phyloP scores from a whole-genome alignment of 92 coral and sea anemone genomes.

The Epizoanthus fatuus region DNA sequence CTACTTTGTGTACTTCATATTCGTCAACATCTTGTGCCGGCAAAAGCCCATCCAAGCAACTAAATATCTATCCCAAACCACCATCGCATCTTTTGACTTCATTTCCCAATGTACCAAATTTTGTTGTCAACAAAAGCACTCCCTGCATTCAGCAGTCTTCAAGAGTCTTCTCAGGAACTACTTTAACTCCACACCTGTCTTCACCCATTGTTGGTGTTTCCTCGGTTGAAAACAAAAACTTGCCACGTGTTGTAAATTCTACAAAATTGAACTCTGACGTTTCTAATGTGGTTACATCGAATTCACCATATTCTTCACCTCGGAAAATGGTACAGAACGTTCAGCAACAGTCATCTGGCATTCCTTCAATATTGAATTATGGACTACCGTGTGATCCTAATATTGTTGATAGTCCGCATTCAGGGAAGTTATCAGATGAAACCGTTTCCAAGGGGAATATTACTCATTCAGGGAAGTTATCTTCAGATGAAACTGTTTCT shows the following conservation, averaged over 20 bases:
- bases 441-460: neutral
- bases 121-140: conserved; percentile 40
- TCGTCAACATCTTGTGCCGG: neutral
- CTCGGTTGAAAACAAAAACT: neutral
- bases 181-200: neutral
- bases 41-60: conserved; percentile 1
- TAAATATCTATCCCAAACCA: conserved; percentile 33
- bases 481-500: conserved; percentile 5
- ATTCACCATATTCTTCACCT: conserved; percentile 80
- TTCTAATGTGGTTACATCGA: conserved; percentile 35
- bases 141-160: conserved; percentile 34
- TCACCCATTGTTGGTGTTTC: neutral
- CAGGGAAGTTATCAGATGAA: conserved; percentile 11
- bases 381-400: conserved; percentile 12
- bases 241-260: conserved; percentile 4
- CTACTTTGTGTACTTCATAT: conserved; percentile 4
- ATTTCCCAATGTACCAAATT: conserved; percentile 8
- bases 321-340: conserved; percentile 67
- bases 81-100: conserved; percentile 10
- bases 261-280: conserved; percentile 36
- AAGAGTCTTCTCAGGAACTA: neutral
- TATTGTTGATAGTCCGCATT: neutral
- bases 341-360: conserved; percentile 58
- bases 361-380: conserved; percentile 57
- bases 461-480: neutral